Percentiles rank a stretch among this genome's conserved stretches.
Conservation (phyloP, 2,113 vertebrate genomes). For the Tor tambroides region DNA sequence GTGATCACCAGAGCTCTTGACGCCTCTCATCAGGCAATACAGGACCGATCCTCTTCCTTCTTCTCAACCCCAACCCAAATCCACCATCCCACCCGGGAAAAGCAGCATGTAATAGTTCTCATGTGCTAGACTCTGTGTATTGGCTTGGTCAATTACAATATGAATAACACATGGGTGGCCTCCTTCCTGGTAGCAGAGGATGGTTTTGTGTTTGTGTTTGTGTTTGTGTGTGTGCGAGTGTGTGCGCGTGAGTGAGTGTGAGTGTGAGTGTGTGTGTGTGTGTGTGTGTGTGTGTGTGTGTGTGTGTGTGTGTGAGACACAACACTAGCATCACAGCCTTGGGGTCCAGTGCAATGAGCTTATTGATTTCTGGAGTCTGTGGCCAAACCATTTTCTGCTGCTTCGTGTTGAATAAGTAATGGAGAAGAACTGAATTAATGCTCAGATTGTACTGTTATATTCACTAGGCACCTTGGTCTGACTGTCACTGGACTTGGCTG, state of each 20-base stretch:
- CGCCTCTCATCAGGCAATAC: conserved; percentile 21
- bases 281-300: background rate
- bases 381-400: conserved; percentile 55
- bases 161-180: conserved; percentile 48
- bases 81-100: background rate
- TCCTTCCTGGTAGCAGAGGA: conserved; percentile 9
- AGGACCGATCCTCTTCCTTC: background rate
- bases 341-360: conserved; percentile 16
- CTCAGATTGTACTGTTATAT: conserved; percentile 54
- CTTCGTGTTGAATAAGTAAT: conserved; percentile 51
- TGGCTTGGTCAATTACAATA: conserved; percentile 45
- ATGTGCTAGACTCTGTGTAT: conserved; percentile 31
- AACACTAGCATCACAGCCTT: background rate
- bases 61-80: background rate
- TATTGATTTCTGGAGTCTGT: conserved; percentile 65
- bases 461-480: conserved; percentile 8
- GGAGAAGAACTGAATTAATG: conserved; percentile 61
- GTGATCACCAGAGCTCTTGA: conserved; percentile 48
- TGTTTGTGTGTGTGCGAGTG: background rate
- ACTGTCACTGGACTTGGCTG: background rate
- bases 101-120: conserved; percentile 31
- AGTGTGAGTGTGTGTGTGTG: conserved; percentile 6
- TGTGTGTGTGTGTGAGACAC: conserved; percentile 20
- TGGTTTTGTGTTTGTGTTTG: background rate
- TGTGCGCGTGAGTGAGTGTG: no score